Conservation (phyloP, 1,140 invertebrate genomes). For the Dufourea novaeangliae region DNA sequence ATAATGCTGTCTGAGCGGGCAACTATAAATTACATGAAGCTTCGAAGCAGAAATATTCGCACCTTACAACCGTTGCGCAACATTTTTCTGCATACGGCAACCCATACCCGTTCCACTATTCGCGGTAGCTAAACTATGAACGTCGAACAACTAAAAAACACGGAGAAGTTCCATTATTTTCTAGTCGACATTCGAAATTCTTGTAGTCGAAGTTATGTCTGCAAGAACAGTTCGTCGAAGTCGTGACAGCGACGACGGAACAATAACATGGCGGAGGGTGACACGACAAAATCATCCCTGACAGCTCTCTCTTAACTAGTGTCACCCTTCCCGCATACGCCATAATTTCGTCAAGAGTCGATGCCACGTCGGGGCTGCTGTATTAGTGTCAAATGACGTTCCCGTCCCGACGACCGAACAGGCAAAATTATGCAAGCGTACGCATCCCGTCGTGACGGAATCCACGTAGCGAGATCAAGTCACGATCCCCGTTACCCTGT, state of each 20-base stretch:
- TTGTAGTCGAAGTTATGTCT: not conserved
- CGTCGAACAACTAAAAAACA: no score
- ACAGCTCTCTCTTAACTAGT: conserved; percentile 14
- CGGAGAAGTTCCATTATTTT: not conserved
- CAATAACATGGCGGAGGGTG: conserved; percentile 9
- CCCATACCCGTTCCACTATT: no score
- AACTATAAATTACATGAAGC: conserved; percentile 9
- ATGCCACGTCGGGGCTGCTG: conserved; percentile 19
- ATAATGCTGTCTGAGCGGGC: conserved; percentile 15
- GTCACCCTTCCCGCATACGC: not conserved
- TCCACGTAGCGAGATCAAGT: conserved; percentile 6
- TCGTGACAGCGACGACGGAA: not conserved
- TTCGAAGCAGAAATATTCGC: conserved; percentile 12
- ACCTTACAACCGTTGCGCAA: not conserved
- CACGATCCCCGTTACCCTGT: conserved; percentile 9
- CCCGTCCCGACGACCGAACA: conserved; percentile 28
- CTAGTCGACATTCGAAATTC: not conserved
- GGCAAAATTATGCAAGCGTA: conserved; percentile 49
- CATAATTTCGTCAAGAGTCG: conserved; percentile 53
- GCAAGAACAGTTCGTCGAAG: not conserved
- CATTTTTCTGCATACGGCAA: not conserved
- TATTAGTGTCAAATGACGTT: conserved; percentile 49
- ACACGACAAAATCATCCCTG: conserved; percentile 19
- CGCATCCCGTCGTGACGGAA: conserved; percentile 27
- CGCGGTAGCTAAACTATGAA: no score